A percentile compares a stretch with the other conserved stretches of the same genome.
Evolutionary conservation across 2,888 invertebrate genomes (phyloP).

Genomic region (Heliconius sara): DNA sequence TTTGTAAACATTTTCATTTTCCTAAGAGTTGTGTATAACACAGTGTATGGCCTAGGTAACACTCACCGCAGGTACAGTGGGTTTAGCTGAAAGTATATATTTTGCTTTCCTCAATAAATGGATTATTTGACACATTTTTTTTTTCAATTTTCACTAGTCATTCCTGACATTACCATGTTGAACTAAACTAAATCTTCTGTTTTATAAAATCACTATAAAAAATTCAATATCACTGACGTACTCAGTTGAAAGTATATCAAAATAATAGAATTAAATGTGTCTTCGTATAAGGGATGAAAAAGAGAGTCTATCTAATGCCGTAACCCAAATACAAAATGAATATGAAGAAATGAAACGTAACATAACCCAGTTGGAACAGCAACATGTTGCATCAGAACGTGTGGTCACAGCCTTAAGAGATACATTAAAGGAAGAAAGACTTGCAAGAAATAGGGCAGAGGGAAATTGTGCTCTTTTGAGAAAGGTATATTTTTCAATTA

Average conservation of each 20-base stretch:
- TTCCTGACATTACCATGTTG: no score
- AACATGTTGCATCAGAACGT: slow-evolving; percentile 62
- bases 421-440: slow-evolving; percentile 68
- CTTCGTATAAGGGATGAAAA: slow-evolving; percentile 63
- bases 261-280: background rate
- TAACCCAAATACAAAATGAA: slow-evolving; percentile 59
- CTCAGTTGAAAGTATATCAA: background rate
- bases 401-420: slow-evolving; percentile 68
- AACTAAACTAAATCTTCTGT: no score
- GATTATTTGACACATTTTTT: no score
- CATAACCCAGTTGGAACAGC: slow-evolving; percentile 61
- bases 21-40: no score
- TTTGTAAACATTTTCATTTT: no score
- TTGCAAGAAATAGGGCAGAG: slow-evolving; percentile 63
- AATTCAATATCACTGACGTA: background rate
- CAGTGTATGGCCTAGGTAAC: no score
- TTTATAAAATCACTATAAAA: no score
- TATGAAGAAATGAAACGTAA: slow-evolving; percentile 58
- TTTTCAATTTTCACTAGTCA: no score
- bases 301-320: slow-evolving; percentile 60
- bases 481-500: slow-evolving; percentile 57
- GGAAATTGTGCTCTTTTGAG: slow-evolving; percentile 55
- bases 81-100: no score
- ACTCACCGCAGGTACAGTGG: no score
- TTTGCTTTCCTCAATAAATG: no score